Conservation (phyloP, 2,888 invertebrate species). For the Leucoma salicis region DNA sequence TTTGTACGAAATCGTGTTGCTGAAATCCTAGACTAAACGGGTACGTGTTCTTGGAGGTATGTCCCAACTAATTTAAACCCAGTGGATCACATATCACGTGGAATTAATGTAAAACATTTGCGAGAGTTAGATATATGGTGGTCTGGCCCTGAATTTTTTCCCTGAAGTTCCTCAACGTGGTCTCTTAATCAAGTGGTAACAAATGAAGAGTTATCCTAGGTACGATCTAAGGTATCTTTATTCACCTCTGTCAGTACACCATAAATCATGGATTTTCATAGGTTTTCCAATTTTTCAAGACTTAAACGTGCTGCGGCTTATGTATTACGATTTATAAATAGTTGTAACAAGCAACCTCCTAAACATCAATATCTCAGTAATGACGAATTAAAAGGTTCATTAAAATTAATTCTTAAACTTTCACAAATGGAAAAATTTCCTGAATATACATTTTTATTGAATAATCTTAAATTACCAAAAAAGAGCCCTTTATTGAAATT, state of each 20-base stretch:
- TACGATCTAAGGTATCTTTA: neutral
- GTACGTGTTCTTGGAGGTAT: neutral
- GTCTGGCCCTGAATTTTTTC: neutral
- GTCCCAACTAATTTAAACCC: neutral
- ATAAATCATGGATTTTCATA: neutral
- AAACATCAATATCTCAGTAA: too few species aligned
- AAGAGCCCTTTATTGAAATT: neutral
- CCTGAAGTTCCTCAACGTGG: neutral
- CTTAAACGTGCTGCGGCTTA: neutral
- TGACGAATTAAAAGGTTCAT: neutral
- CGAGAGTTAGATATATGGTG: neutral
- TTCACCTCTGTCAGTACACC: neutral
- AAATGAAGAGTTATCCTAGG: neutral
- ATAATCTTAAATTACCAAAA: neutral
- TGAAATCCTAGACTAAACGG: neutral
- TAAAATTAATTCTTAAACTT: neutral
- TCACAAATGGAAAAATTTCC: neutral
- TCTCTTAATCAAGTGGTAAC: neutral
- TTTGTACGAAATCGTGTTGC: neutral
- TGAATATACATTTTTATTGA: neutral
- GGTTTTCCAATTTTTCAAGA: neutral
- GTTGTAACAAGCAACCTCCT: neutral
- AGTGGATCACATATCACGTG: neutral
- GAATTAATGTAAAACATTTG: neutral
- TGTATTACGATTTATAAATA: neutral